Evolutionary conservation across 2,113 vertebrate genomes (phyloP).

Genomic region (Odobenus rosmarus): DNA sequence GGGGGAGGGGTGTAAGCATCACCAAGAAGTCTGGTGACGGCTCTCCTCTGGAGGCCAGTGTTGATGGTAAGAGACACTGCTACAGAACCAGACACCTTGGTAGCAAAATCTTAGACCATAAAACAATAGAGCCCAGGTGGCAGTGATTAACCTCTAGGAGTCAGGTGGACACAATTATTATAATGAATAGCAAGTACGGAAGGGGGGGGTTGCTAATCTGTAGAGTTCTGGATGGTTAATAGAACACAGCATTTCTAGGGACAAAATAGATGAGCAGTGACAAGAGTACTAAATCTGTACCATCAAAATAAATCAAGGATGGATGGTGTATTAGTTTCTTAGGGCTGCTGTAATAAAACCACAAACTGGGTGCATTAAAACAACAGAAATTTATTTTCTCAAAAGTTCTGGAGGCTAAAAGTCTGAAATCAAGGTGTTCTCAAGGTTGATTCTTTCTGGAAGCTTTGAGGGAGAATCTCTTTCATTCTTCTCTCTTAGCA

Average conservation of each 20-base stretch:
- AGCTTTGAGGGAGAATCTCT: not conserved
- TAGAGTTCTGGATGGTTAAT: not conserved
- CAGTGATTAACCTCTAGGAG: not conserved
- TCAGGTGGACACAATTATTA: not conserved
- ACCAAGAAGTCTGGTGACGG: not conserved
- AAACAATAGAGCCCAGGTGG: not conserved
- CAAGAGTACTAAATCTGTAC: not conserved
- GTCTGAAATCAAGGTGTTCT: not conserved
- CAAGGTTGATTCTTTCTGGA: not conserved
- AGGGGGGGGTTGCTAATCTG: not conserved
- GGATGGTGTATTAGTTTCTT: not conserved
- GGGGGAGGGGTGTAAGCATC: no score
- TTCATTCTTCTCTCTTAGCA: not conserved
- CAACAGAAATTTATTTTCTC: not conserved
- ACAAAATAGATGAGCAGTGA: not conserved
- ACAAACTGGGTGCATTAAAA: not conserved
- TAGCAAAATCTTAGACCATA: not conserved
- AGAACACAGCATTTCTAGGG: not conserved
- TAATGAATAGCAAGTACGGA: not conserved
- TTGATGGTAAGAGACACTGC: not conserved
- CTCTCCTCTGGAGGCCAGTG: not conserved
- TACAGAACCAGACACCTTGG: not conserved
- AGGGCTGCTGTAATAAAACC: not conserved
- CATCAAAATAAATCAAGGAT: not conserved
- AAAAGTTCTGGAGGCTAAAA: not conserved